Evolutionary conservation across 1,140 invertebrate species (phyloP), one percentile per base, ranked within the genome.

Genomic region (Rhyzopertha dominica): DNA sequence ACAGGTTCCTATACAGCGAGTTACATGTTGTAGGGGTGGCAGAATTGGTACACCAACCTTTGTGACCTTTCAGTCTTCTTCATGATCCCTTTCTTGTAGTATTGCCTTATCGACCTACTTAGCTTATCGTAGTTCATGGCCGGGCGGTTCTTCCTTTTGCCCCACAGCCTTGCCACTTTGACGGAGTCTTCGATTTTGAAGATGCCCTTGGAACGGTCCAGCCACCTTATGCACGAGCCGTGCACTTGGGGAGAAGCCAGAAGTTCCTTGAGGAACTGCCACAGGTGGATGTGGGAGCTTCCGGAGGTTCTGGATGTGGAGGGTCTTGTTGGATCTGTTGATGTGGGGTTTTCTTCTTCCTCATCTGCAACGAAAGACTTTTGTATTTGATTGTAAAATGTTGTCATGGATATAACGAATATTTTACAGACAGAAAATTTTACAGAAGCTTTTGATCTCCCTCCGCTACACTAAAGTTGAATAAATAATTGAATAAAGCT

Each of bases 101-200:
- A 99, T 69, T 99, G 96, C 12, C 96, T 75, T 54, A 99, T 96
- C 49, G 94, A 97, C 29, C 96, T 81, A 42, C 92, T 96, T 22
- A 99, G 72, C 67, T 99, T 99, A 75, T 99, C 96, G 72, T 99
- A 99, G 73, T 99, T 99, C 95, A 99, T 99, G 2, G 94, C 93
- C 0, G 95, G 94, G 9, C 95, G 76, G 72, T 99, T 99, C 70
- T 99, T 99, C 29, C 95, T 76, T 50, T 89, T 84, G 24, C 96
- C 96, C 96, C 96, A 99, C 4, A 97, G 77, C 45, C 85, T 78
- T 0, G 96, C 96, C 14, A 99, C 93, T 48, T 88, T 79, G 13
- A 95, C 91, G 4, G 93, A 97, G 72, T 98, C 95, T 69, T 99
- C 95, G 63, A 99, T 99, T 75, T 98, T 99, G 76, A 99, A 99